These are phyloP conservation scores for Didymodactylos carnosus DNA, from an alignment of 2,888 invertebrate species.

Conservation along the genomic window DNA sequence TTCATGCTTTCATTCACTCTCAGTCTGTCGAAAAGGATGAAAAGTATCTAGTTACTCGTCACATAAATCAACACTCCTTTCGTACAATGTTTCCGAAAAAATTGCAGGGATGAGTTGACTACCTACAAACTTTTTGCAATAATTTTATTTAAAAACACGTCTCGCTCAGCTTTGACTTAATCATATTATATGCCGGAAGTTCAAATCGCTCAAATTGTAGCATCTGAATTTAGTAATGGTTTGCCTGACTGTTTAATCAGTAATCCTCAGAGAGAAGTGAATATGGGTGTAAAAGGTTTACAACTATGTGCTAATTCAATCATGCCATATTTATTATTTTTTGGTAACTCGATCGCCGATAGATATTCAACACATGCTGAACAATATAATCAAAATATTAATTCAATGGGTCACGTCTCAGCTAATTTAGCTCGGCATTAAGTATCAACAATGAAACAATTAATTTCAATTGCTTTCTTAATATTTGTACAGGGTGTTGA, in stretches of 20 bases:
- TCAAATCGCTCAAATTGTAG: slow-evolving; percentile 20
- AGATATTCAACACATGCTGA: slow-evolving; percentile 20
- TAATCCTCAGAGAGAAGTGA: slow-evolving; percentile 18
- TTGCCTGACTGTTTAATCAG: slow-evolving; percentile 20
- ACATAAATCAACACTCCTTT: no score
- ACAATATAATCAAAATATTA: slow-evolving; percentile 21
- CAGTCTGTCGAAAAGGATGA: no score
- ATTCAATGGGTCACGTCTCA: slow-evolving; percentile 15
- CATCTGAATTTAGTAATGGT: slow-evolving; percentile 18
- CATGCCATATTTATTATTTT: slow-evolving; percentile 19
- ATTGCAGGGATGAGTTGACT: no score
- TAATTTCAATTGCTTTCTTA: not conserved
- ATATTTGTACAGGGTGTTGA: not conserved
- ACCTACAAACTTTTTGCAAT: no score
- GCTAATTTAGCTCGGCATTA: slow-evolving; percentile 19
- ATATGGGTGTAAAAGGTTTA: slow-evolving; percentile 21
- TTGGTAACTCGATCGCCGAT: slow-evolving; percentile 19
- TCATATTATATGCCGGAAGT: no score
- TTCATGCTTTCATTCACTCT: no score
- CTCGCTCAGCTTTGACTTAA: no score
- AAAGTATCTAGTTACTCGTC: no score
- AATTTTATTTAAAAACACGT: no score
- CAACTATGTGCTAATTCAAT: slow-evolving; percentile 21
- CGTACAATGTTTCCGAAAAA: no score
- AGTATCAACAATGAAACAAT: not conserved